Conservation (phyloP, 2,113 vertebrate genomes). For the Campylomormyrus tamandua region DNA sequence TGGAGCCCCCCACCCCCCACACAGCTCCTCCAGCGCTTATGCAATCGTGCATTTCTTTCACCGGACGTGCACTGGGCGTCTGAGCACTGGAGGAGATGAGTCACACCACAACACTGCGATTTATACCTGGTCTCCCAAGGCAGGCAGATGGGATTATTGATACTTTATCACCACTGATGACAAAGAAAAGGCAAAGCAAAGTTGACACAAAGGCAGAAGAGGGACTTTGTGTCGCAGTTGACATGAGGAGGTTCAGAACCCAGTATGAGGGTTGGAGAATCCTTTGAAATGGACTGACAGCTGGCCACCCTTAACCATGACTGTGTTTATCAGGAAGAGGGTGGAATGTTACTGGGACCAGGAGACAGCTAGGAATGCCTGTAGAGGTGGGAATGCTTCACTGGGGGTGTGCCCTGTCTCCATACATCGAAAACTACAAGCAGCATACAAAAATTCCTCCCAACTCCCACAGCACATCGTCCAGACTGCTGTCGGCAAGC, state of each 20-base stretch:
- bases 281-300: neutral
- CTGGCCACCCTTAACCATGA: neutral
- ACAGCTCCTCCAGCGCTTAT: slow-evolving; percentile 43
- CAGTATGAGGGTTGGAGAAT: too few relatives aligned
- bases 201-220: neutral
- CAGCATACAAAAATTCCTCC: neutral
- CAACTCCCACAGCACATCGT: neutral
- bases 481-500: neutral
- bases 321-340: neutral
- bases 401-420: neutral
- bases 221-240: neutral
- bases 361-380: neutral
- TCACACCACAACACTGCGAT: slow-evolving; percentile 5
- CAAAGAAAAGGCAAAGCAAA: neutral
- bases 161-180: neutral
- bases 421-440: neutral
- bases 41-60: slow-evolving; percentile 27
- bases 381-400: neutral
- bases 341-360: neutral
- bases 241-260: neutral
- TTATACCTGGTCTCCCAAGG: neutral
- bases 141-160: neutral
- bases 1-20: slow-evolving; percentile 12
- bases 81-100: slow-evolving; percentile 7
- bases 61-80: slow-evolving; percentile 4